Conservation (phyloP, 2,797 vertebrate genomes). For the Poeciliopsis paucimaculata region DNA sequence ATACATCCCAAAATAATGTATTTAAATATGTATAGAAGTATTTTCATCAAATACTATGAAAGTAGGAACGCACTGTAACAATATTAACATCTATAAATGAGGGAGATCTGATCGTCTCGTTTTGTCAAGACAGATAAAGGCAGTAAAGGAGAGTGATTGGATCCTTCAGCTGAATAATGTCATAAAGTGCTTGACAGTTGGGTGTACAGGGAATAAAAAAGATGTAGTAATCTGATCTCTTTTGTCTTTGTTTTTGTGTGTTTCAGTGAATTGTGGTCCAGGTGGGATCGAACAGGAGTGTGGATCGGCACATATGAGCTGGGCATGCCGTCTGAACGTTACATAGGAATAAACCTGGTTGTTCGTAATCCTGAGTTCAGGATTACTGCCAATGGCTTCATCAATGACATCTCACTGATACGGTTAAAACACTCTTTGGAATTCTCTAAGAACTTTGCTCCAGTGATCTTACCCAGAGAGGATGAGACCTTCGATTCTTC, state of each 20-base stretch:
- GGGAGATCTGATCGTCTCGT: background rate
- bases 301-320: background rate
- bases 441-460: fast-evolving
- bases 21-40: too few species aligned
- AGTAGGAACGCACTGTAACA: too few species aligned
- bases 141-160: background rate
- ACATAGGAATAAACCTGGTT: fast-evolving
- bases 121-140: background rate
- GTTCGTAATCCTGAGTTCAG: fast-evolving
- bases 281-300: background rate
- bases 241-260: background rate
- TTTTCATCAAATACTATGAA: too few species aligned
- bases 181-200: background rate
- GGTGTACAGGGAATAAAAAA: too few species aligned
- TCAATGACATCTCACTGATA: conserved; percentile 42
- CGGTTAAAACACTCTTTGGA: background rate
- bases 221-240: background rate
- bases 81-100: too few species aligned
- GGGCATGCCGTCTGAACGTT: fast-evolving
- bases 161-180: background rate
- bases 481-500: background rate
- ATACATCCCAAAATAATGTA: background rate
- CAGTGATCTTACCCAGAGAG: fast-evolving
- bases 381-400: fast-evolving
- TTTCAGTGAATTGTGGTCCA: background rate